A percentile compares a stretch with the other conserved stretches of the same genome.
Conservation (phyloP, 2,113 vertebrate species). For the Fulmarus glacialis region DNA sequence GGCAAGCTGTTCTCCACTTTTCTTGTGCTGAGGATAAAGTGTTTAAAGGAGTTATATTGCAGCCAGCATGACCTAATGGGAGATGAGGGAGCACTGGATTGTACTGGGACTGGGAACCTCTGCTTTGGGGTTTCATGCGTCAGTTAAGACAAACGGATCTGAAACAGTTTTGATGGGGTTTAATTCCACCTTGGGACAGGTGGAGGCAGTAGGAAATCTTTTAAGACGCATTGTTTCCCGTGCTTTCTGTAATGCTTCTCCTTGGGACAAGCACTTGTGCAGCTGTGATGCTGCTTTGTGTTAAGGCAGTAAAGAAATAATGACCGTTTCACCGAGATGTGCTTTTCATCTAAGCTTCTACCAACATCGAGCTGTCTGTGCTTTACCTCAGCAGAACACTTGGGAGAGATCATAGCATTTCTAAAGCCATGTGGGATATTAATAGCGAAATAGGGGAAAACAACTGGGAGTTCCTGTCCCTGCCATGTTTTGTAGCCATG, state of each 20-base stretch:
- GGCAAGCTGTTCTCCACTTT: neutral
- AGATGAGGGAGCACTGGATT: neutral
- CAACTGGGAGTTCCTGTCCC: neutral
- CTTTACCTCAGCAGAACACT: neutral
- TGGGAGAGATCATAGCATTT: accelerated
- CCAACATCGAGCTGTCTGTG: neutral
- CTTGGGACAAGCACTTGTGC: neutral
- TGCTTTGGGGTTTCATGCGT: neutral
- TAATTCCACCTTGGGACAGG: conserved; percentile 9
- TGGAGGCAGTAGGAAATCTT: conserved; percentile 26
- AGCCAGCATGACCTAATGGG: neutral
- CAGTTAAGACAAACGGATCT: neutral
- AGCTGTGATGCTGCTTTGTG: neutral
- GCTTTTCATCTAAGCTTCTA: neutral
- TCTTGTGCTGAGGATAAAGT: neutral
- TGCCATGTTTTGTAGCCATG: accelerated
- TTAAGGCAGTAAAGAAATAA: neutral
- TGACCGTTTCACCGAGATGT: neutral
- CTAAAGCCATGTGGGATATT: neutral
- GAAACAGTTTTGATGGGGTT: neutral
- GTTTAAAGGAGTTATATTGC: neutral
- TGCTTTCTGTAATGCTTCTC: neutral
- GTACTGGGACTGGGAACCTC: neutral
- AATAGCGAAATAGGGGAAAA: neutral
- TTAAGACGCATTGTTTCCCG: neutral